Evolutionary conservation across 2,888 invertebrate genomes (phyloP), one percentile per base, ranked within the genome.

Genomic region (Auanema freiburgensis): DNA sequence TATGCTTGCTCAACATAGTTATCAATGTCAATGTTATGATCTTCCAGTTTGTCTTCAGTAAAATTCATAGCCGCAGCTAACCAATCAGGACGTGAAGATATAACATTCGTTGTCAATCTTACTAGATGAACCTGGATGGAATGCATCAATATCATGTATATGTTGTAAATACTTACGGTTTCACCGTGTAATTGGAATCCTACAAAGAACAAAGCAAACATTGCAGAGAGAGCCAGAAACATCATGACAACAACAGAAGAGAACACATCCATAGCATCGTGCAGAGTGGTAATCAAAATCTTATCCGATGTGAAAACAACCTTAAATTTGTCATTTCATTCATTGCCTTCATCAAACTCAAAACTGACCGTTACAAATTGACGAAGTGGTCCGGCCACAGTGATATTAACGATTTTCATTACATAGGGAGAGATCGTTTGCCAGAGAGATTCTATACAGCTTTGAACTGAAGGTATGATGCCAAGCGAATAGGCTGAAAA

Each of bases 1-100:
- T 81, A 83, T 3, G 78, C 81, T 74, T 79, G 74, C 43, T 84
- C 80, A 8, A 84, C 74, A 66, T 83, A 82, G 23, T 76, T 67
- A 60, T 84, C 83, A 42, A 81, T 73, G 54, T 74, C 72, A 46
- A 79, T 74, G 53, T 82, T 72, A 44, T 83, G 69, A 44, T 83
- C 80, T 51, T 72, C 76, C 41, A 82, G 56, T 53, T 79, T 76
- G 43, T 72, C 76, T 49, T 79, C 79, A 4, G 83, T 83, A 58
- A 77, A 83, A 58, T 84, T 81, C 68, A 77, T 67, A 1, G 78
- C 81, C 21, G 69, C 70, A 2, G 70, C 65, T 3, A 84, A 57
- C 82, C 81, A 83, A 57, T 79, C 79, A 0, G 79, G 78, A n/a
- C 76, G 67, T 1, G 77, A 77, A 11, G 74, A 72, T 18, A 80